Base-by-base conservation (phyloP, 2,113 vertebrate species). In the Promerops cafer region DNA sequence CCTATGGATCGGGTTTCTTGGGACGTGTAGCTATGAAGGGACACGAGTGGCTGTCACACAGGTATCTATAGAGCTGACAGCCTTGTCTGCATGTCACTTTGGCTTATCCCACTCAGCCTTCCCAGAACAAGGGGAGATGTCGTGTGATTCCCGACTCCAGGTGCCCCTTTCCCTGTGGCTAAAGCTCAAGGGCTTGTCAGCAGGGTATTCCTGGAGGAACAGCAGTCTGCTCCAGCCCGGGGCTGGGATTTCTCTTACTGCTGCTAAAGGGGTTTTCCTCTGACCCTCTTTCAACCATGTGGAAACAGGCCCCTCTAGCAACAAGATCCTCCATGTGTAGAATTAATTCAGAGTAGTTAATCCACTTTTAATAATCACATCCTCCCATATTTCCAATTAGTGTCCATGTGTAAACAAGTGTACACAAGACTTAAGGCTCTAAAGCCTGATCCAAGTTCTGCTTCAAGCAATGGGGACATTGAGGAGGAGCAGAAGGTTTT, bases 281-380 rank as follows among this genome's bases (percentile, higher is more conserved):
- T 61, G 49, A 83, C 56, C 3, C 15, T 56, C 68, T 74, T 70
- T 9, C 35, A 39, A 13, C 31, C 40, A 1, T 0, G 23, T 68
- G 59, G 83, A 47, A 83, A 26, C 13, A 47, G 35, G 5, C 1
- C 7, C 7, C 21, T 37, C 20, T 4, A 72, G 40, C 40, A 86
- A 26, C 14, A 21, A 37, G 71, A 35, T 44, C 53, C 33, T 40
- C 70, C 52, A 5, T 60, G 71, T 81, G 45, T 65, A 74, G 91
- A 94, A 89, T 87, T 87, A 96, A 94, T 95, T 89, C 83, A 63
- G 63, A 83, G 80, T 63, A 27, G 56, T 81, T 95, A 95, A 95
- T 91, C 91, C 80, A 92, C 91, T 83, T 94, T 45, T 66, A 95
- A 93, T 90, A 89, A 93, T 69, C 76, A 61, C 83, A 70, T 69